Percentiles rank a stretch among this genome's conserved stretches.
These are phyloP conservation scores for Acipenser ruthenus DNA, from an alignment of 2,797 vertebrate species.

Conservation along the genomic window DNA sequence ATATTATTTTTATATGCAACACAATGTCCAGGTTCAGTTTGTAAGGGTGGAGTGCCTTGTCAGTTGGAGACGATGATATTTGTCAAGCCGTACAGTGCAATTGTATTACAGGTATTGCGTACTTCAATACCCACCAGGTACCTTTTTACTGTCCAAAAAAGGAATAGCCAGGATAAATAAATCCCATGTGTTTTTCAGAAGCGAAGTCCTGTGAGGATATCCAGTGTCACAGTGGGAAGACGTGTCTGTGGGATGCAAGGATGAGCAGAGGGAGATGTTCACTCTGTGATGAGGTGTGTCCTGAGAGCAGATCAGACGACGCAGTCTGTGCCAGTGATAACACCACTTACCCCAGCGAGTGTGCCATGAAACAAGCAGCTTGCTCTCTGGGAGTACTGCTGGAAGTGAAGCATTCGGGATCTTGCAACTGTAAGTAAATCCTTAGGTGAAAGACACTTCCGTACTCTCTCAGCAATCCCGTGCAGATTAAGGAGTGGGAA, in stretches of 20 bases:
- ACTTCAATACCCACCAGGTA: too few relatives aligned
- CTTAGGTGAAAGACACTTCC: constrained; percentile 65
- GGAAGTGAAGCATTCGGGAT: constrained; percentile 95
- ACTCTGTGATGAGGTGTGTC: constrained; percentile 80
- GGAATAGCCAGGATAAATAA: too few relatives aligned
- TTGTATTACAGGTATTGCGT: too few relatives aligned
- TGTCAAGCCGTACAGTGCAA: too few relatives aligned
- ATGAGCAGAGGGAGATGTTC: constrained; percentile 87
- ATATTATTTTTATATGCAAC: too few relatives aligned
- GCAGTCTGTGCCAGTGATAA: constrained; percentile 96
- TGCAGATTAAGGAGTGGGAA: constrained; percentile 54
- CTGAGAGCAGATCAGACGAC: constrained; percentile 82
- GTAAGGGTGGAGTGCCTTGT: too few relatives aligned
- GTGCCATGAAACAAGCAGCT: constrained; percentile 92
- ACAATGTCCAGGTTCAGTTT: too few relatives aligned
- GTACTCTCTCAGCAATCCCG: constrained; percentile 59
- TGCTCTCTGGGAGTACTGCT: constrained; percentile 85
- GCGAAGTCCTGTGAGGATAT: constrained; percentile 97
- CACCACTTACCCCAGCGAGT: constrained; percentile 90
- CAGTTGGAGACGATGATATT: too few relatives aligned
- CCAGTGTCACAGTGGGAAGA: constrained; percentile 83
- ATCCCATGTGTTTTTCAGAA: constrained; percentile 56
- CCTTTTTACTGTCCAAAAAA: too few relatives aligned
- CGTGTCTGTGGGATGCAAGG: constrained; percentile 89
- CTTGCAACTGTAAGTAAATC: constrained; percentile 98